Evolutionary conservation across 2,113 vertebrate species (phyloP), one percentile per base, ranked within the genome.

Genomic region (Platichthys stellatus): DNA sequence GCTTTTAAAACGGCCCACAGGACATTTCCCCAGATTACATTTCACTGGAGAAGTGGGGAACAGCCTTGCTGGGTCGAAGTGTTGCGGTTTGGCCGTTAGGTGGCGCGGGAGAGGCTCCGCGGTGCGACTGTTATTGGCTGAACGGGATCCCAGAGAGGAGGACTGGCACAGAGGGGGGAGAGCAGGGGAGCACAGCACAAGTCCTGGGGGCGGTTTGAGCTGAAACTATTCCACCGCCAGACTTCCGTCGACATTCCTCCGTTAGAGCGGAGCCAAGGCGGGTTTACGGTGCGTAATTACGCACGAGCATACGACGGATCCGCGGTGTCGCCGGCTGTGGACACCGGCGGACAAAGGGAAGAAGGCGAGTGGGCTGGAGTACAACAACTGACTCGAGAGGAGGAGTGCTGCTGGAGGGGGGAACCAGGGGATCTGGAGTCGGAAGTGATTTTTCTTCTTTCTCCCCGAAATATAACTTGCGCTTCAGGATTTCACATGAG

Each of bases 261-360:
- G 58, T 75, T 71, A 23, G 23, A 56, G 62, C 69, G 4, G 28
- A 74, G 56, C 71, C 70, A 47, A 79, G 72, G 17, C 78, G 61
- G 43, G 47, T 68, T 28, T 54, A 54, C 74, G 53, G 85, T 60
- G 83, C 85, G 88, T 78, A 88, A 82, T 91, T 89, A 83, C 90
- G 90, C 86, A 78, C 82, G 45, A 72, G 12, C 10, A 54, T 14
- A 23, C 65, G 76, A 51, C 38, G 6, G 43, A 70, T 40, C 64
- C 24, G 57, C 21, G 79, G 65, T 47, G 76, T 63, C 51, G 43
- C 20, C 81, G 18, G 65, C 54, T 26, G 85, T 59, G 81, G 76
- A 86, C 73, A 69, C 63, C 66, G 64, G 77, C 58, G 83, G 82
- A 91, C 90, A 92, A 91, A 92, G 90, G 83, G 47, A 49, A 40